Base-by-base conservation (phyloP, 2,113 vertebrate genomes). In the Rhea pennata region DNA sequence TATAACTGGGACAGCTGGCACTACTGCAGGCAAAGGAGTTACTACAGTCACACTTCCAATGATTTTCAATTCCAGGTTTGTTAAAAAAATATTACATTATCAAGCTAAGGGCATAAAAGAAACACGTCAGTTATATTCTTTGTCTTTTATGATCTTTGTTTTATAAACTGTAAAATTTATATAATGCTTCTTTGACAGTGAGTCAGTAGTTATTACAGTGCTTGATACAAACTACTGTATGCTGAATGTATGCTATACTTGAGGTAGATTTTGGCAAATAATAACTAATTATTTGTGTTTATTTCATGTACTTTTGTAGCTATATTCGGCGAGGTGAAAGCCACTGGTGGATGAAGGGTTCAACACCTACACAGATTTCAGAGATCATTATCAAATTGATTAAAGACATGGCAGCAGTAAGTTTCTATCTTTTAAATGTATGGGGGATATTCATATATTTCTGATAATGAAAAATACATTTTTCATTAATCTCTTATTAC, bases 281-380 rank as follows among this genome's bases (percentile, higher is more conserved):
- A 17, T 82, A 50, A 20, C 4, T 40, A 46, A 89, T 67, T 66
- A 54, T 15, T 81, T 26, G 40, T 73, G 31, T 73, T 72, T n/a
- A 73, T 53, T 86, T 70, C 19, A 48, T 48, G 36, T 96, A 3
- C 82, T 70, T 95, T 71, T 91, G 69, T 97, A 99, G 99, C 96
- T 99, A 99, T 69, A 99, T 99, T 94, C 98, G 99, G 46, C 98
- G 99, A 97, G 99, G 99, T 70, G 99, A 99, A 98, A 99, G 99
- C 96, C 99, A 99, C 91, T 99, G 99, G 99, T 99, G 99, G 99
- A 99, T 99, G 99, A 99, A 99, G 91, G 99, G 99, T 73, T 99
- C 99, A 79, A 99, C 99, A 51, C 99, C 99, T 81, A 99, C 99
- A 8, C 99, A 99, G 96, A 99, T 99, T 85, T 99, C 99, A 71